These are phyloP conservation scores for Momotus momota DNA, from an alignment of 2,797 vertebrate species.

Conservation along the genomic window DNA sequence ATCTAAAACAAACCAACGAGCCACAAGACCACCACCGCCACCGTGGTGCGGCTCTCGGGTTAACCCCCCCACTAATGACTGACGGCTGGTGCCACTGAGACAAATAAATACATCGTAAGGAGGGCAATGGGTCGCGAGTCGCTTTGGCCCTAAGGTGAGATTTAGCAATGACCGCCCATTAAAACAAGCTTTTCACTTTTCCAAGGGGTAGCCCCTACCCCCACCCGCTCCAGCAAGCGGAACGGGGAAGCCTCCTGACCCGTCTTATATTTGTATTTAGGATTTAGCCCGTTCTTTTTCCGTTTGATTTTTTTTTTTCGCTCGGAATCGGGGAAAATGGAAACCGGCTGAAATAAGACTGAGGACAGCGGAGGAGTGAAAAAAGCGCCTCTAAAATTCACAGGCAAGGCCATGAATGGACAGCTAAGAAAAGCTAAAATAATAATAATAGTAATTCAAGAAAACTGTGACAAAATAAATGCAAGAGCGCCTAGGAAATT, in stretches of 20 bases:
- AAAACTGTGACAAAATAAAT: background rate
- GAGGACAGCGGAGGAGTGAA: background rate
- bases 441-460: background rate
- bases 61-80: constrained; percentile 47
- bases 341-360: background rate
- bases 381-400: background rate
- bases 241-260: background rate
- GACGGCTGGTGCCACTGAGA: constrained; percentile 65
- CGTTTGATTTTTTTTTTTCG: background rate
- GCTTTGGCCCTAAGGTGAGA: constrained; percentile 69
- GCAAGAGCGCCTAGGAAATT: background rate
- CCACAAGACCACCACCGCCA: background rate
- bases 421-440: background rate
- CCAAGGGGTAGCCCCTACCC: background rate
- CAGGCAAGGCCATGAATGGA: background rate
- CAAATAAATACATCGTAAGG: constrained; percentile 71
- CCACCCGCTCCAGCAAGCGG: background rate
- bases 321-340: background rate
- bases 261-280: background rate
- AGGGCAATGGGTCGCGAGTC: constrained; percentile 67
- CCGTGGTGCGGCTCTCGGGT: background rate
- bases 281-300: background rate
- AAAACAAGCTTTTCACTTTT: constrained; percentile 71
- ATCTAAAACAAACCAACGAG: constrained; percentile 17
- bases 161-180: constrained; percentile 63